phyloP scores from a whole-genome alignment of 2,888 invertebrate genomes.

The Augiades crinisus region DNA sequence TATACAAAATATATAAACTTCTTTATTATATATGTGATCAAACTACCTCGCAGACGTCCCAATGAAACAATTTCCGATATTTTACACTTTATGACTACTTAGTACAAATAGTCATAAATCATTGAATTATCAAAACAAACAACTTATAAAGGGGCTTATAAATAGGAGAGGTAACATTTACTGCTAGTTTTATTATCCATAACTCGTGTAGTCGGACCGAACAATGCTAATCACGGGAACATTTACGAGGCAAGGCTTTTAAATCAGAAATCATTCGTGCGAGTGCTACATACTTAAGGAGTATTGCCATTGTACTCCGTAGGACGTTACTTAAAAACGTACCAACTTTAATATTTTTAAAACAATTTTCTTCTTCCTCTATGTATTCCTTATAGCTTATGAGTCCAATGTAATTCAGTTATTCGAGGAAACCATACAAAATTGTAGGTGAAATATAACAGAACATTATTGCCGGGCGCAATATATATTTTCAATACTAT shows the following conservation, averaged over 20 bases:
- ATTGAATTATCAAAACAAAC: constrained; percentile 25
- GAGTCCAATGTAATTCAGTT: too few species aligned
- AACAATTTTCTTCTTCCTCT: too few species aligned
- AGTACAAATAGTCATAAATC: constrained; percentile 18
- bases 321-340: too few species aligned
- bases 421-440: too few species aligned
- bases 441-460: too few species aligned
- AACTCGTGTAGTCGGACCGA: constrained; percentile 31
- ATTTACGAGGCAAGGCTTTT: constrained; percentile 43
- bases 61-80: neutral
- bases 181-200: constrained; percentile 27
- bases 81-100: constrained; percentile 8
- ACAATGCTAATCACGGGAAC: constrained; percentile 52
- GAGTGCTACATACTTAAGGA: constrained; percentile 15
- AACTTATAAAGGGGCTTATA: constrained; percentile 17
- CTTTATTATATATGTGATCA: neutral
- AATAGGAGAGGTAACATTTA: constrained; percentile 29
- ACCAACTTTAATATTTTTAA: too few species aligned
- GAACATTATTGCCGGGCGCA: too few species aligned
- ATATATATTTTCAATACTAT: too few species aligned
- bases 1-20: neutral
- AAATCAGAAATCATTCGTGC: constrained; percentile 38
- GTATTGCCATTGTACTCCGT: neutral
- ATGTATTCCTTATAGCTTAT: too few species aligned
- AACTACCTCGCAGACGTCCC: neutral